These are phyloP conservation scores for Caenorhabditis panamensis DNA, from an alignment of 2,888 invertebrate genomes.

Conservation along the genomic window DNA sequence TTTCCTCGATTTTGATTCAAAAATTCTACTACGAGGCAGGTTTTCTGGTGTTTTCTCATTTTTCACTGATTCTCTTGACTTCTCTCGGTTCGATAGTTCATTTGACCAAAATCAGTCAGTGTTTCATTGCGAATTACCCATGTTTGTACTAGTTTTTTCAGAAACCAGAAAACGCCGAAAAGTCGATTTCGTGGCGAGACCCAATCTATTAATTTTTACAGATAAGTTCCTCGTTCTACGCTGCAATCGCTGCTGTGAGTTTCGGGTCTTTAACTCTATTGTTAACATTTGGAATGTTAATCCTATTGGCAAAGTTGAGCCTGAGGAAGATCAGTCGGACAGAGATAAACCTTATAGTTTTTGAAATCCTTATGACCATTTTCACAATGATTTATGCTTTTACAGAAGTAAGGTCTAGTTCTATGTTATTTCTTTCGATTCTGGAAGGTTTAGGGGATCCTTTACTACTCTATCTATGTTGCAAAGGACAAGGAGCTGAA, in stretches of 20 bases:
- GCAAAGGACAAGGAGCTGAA: slow-evolving; percentile 53
- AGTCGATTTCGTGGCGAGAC: too few species aligned
- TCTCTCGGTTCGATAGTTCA: too few species aligned
- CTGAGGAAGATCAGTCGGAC: slow-evolving; percentile 40
- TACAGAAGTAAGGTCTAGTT: slow-evolving; percentile 55
- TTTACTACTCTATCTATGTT: slow-evolving; percentile 58
- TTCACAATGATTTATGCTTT: slow-evolving; percentile 61
- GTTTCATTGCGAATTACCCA: too few species aligned
- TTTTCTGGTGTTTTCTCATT: too few species aligned
- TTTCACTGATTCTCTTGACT: too few species aligned
- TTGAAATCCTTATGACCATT: slow-evolving; percentile 61
- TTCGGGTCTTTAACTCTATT: slow-evolving; percentile 53
- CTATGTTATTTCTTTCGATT: neutral
- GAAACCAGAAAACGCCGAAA: neutral
- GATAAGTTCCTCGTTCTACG: slow-evolving; percentile 55
- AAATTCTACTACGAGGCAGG: too few species aligned
- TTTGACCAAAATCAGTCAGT: too few species aligned
- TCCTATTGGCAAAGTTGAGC: slow-evolving; percentile 36
- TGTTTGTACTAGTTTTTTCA: neutral
- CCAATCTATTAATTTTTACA: slow-evolving; percentile 19
- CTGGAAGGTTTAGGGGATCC: slow-evolving; percentile 42
- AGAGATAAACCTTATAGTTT: slow-evolving; percentile 51
- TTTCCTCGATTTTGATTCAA: neutral
- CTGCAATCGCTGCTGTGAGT: slow-evolving; percentile 50
- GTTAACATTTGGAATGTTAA: slow-evolving; percentile 49